Evolutionary conservation across 2,797 vertebrate species (phyloP), one percentile per base, ranked within the genome.

Genomic region (Acipenser ruthenus): DNA sequence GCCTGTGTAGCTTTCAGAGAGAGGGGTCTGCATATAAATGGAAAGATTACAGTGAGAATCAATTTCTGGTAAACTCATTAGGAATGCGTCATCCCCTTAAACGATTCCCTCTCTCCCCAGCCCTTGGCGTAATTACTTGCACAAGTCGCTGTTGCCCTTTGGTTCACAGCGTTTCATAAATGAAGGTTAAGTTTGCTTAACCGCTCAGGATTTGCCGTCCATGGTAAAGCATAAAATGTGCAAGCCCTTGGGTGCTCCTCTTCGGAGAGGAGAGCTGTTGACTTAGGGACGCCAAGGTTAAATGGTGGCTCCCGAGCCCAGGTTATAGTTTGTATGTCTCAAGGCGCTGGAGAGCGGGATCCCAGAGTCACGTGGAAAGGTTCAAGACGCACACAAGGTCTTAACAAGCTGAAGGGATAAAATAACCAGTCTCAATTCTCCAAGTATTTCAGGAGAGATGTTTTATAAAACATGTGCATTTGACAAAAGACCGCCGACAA

Each of bases 101-200:
- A 94, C 89, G 89, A 88, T 93, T 91, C 89, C 89, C 87, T 87
- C 90, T 88, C 69, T 80, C 37, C 37, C 37, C 37, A 37, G 37
- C 37, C 37, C 37, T 37, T 37, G 37, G 0, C 37, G 88, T 95
- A 94, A 95, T 96, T 95, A 94, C 91, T 93, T 90, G 89, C 89
- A 88, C 88, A 91, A 93, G 92, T 92, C 88, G 83, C 91, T 90
- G 93, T 89, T 90, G 89, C 88, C 93, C 92, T 94, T 92, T 90
- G 92, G 92, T 90, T 94, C 77, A 81, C 91, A 89, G 92, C 83
- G 86, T 93, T 94, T 93, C 89, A 91, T 93, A 95, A 94, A 98
- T 98, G 95, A 97, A 98, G 96, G 96, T 97, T 97, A 97, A 96
- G 95, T 99, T 98, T 95, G 94, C 94, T 98, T 96, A 97, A 95